A percentile compares a stretch with the other conserved stretches of the same genome.
Evolutionary conservation across 1,140 invertebrate genomes (phyloP).

Genomic region (Sitodiplosis mosellana): DNA sequence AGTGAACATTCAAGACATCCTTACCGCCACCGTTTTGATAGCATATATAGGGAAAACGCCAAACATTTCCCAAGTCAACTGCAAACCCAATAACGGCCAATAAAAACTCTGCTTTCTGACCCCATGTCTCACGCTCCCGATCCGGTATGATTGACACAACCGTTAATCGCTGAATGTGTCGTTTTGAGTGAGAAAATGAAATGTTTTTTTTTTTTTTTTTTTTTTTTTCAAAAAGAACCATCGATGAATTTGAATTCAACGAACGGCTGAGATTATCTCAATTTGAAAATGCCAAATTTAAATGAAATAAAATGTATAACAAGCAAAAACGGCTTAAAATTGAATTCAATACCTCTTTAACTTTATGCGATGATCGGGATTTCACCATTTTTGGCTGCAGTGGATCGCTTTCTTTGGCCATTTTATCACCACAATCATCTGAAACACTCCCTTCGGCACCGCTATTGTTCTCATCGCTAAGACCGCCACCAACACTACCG

Average conservation of each 20-base stretch:
- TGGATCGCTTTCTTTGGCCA: slow-evolving; percentile 2
- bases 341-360: not conserved
- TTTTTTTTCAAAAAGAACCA: not conserved
- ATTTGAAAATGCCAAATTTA: too few species aligned
- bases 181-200: slow-evolving; percentile 18
- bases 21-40: slow-evolving; percentile 61
- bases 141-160: slow-evolving; percentile 39
- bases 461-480: not conserved
- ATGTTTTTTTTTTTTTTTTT: not conserved
- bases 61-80: slow-evolving; percentile 67
- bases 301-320: too few species aligned
- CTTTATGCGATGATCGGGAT: not conserved
- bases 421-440: slow-evolving; percentile 1
- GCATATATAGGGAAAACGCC: slow-evolving; percentile 65
- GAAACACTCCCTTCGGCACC: not conserved
- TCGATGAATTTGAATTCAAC: not conserved
- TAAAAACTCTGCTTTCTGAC: slow-evolving; percentile 76
- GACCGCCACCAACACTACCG: too few species aligned
- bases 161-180: slow-evolving; percentile 13
- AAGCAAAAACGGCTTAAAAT: too few species aligned
- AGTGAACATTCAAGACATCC: too few species aligned
- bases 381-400: slow-evolving; percentile 1
- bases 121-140: slow-evolving; percentile 47
- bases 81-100: slow-evolving; percentile 74
- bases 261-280: not conserved